A percentile compares a stretch with the other conserved stretches of the same genome.
Evolutionary conservation across 2,113 vertebrate genomes (phyloP).

Genomic region (Rhineura floridana): DNA sequence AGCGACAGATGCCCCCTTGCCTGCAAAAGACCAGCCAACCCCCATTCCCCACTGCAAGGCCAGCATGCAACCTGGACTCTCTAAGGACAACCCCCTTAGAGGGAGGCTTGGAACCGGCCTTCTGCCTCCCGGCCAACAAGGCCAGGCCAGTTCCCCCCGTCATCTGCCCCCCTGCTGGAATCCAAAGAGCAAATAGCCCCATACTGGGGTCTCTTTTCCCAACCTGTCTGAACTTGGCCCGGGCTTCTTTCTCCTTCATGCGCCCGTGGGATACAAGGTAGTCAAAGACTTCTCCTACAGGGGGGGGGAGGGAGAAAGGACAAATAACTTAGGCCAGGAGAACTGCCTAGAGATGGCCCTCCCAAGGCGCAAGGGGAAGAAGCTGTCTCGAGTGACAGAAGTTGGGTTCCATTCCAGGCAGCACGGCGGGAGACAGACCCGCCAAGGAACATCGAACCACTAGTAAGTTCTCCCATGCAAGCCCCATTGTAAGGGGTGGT

Average conservation of each 20-base stretch:
- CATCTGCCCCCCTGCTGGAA: not conserved
- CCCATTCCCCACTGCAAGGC: not conserved
- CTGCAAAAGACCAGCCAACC: not conserved
- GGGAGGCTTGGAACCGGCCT: not conserved
- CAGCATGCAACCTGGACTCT: too few species aligned
- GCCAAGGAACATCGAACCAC: not conserved
- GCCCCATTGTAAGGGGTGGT: too few species aligned
- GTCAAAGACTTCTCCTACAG: slow-evolving; percentile 83
- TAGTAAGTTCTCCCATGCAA: too few species aligned
- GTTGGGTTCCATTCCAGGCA: not conserved
- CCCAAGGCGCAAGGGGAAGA: not conserved
- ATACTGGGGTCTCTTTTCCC: fast-evolving
- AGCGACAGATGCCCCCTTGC: fast-evolving
- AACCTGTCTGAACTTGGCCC: slow-evolving; percentile 81
- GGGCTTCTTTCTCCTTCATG: slow-evolving; percentile 93
- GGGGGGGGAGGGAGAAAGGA: not conserved
- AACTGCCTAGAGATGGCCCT: not conserved
- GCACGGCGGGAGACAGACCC: not conserved
- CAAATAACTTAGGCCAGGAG: not conserved
- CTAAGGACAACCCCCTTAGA: not conserved
- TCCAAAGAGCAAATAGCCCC: too few species aligned
- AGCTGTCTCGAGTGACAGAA: not conserved
- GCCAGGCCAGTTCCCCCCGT: not conserved
- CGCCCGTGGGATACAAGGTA: slow-evolving; percentile 91
- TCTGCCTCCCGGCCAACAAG: not conserved